Evolutionary conservation across 2,113 vertebrate genomes (phyloP), one percentile per base, ranked within the genome.

Genomic region (Urocitellus parryii): DNA sequence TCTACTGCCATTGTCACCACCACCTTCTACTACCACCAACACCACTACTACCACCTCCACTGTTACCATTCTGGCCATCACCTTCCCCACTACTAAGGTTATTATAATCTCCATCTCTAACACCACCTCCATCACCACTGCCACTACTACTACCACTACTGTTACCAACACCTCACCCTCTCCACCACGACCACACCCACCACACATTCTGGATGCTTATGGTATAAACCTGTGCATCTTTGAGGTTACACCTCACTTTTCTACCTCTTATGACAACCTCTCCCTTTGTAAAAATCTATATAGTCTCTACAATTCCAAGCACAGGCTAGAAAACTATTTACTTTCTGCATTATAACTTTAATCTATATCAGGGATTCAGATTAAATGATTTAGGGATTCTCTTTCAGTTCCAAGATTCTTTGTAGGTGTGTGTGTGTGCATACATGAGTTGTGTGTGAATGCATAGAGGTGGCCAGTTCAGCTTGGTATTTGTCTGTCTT

Each of bases 261-360:
- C 42, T 80, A 22, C 25, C 51, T 95, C 68, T 73, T 76, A 42
- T 14, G 67, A 81, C 1, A 17, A 42, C 67, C 68, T 81, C 24
- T 85, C 12, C 51, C 29, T 88, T 74, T 63, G 18, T 94, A 68
- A 87, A 94, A 67, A 37, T 37, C 34, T 34, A 72, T 68, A 34
- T 1, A 63, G 20, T 37, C 48, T 37, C 20, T 73, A 67, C 65
- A 76, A 73, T 42, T 79, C 81, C 70, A 87, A 91, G 58, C 63
- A 74, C 48, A 82, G 24, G 74, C 48, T 24, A 39, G 18, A 77
- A 78, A 70, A 51, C 27, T 65, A 4, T 56, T 74, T 61, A 9
- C 17, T 70, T 73, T 56, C 34, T 20, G 42, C 56, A n/a, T 12
- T 39, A 10, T 10, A 88, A 68, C 11, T 78, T 92, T 63, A 84